A percentile compares a stretch with the other conserved stretches of the same genome.
Evolutionary conservation across 2,797 vertebrate genomes (phyloP).

Genomic region (Scyliorhinus canicula): DNA sequence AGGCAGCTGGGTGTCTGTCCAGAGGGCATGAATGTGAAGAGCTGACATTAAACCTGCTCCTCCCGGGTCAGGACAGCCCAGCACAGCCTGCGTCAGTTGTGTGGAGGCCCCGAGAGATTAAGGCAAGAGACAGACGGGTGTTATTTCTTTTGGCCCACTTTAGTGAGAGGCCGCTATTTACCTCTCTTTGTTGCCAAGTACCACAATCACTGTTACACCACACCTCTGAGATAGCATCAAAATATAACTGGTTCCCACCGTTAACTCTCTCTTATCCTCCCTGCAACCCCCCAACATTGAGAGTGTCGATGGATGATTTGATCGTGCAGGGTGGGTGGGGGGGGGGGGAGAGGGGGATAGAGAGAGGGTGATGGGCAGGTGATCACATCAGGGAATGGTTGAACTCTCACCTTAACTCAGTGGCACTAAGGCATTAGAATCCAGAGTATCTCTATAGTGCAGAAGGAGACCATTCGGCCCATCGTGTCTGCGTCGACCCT

Average conservation of each 20-base stretch:
- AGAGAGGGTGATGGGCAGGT: no score
- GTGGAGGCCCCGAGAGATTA: background rate
- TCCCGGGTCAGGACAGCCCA: background rate
- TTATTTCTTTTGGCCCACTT: background rate
- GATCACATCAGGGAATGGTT: no score
- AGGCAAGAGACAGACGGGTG: background rate
- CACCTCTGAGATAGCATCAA: background rate
- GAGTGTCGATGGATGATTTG: background rate
- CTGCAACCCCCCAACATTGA: background rate
- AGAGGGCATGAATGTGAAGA: no score
- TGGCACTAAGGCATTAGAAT: no score
- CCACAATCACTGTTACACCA: no score
- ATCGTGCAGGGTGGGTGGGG: background rate
- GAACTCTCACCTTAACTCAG: no score
- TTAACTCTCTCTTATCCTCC: background rate
- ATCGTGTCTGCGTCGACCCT: no score
- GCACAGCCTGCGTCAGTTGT: background rate
- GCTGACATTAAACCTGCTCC: background rate
- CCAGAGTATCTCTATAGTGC: no score
- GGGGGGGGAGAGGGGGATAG: no score
- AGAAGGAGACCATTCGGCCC: no score
- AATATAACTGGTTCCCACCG: background rate
- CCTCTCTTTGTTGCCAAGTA: background rate
- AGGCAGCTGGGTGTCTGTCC: background rate
- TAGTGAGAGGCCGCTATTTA: background rate